Evolutionary conservation across 2,888 invertebrate species (phyloP), one percentile per base, ranked within the genome.

Genomic region (Drosophila nigricruria): DNA sequence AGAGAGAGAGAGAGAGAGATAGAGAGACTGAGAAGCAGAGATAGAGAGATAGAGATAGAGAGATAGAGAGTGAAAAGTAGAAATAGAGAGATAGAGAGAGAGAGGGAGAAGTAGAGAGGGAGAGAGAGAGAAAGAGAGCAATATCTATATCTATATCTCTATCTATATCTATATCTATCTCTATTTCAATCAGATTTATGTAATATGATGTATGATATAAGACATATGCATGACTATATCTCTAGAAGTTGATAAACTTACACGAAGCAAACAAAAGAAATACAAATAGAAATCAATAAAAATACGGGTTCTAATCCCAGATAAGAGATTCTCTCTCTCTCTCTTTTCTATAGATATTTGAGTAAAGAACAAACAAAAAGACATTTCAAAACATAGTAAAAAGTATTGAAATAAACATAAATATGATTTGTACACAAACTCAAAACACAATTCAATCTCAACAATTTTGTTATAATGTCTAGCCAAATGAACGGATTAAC

Each of bases 401-500:
- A 30, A 30, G 8, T 30, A 47, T 47, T 27, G 16, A 47, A n/a
- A 27, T 27, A 20, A 32, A 50, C 18, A 18, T 3, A 27, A 10
- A 27, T n/a, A 27, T 12, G n/a, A 16, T 64, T 38, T 47, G 27
- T 23, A 9, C 23, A 5, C 14, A 23, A 25, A 52, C 23, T 50
- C 34, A 5, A 16, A 32, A 52, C 32, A 36, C 23, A 36, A 53
- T 25, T 53, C 25, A 10, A 53, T 53, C 25, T 38, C 1, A 6
- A 53, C 38, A 38, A 27, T 49, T 59, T 38, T 8, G 27, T n/a
- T 20, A 25, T 38, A 53, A 47, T 66, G 27, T 9, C 38, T 10
- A 20, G 30, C 34, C 34, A 49, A 68, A 40, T 68, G 27, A 42
- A 34, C 27, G 20, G 67, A 67, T 67, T 67, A 68, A 67, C 67